Conservation (phyloP, 2,888 invertebrate species). For the Pristionchus entomophagus region DNA sequence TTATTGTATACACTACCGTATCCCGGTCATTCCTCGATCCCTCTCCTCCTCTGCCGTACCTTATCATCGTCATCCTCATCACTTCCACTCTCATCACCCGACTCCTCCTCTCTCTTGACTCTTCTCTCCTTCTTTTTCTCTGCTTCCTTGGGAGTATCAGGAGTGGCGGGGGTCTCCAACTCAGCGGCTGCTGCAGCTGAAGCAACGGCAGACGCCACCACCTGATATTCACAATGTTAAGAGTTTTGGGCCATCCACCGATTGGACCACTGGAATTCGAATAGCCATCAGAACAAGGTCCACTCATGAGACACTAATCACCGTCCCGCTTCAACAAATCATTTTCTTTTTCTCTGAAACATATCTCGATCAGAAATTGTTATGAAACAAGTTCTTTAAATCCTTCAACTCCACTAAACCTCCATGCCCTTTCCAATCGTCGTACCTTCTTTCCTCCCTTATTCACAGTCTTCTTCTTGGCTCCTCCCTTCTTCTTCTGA, state of each 20-base stretch:
- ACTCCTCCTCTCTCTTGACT: conserved; percentile 26
- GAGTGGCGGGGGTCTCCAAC: conserved; percentile 13
- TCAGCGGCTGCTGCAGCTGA: conserved; percentile 31
- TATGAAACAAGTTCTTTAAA: too few species aligned
- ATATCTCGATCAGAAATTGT: too few species aligned
- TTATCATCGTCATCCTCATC: conserved; percentile 20
- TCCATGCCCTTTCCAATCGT: background rate
- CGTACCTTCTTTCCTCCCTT: conserved; percentile 51
- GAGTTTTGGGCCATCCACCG: too few species aligned
- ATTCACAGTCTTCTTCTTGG: conserved; percentile 54
- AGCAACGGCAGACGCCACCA: conserved; percentile 13
- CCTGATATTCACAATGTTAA: background rate
- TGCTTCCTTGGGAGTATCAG: conserved; percentile 54
- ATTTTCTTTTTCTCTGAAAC: too few species aligned
- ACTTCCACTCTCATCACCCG: conserved; percentile 15
- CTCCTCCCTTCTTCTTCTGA: conserved; percentile 61
- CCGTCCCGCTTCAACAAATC: too few species aligned
- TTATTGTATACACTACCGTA: background rate
- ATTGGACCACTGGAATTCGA: too few species aligned
- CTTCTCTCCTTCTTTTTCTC: conserved; percentile 50
- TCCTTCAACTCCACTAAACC: too few species aligned
- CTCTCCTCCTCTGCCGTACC: background rate
- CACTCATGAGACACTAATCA: too few species aligned
- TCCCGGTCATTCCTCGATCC: background rate
- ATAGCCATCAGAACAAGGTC: too few species aligned